phyloP scores from a whole-genome alignment of 2,797 vertebrate genomes.

The Varecia variegata region DNA sequence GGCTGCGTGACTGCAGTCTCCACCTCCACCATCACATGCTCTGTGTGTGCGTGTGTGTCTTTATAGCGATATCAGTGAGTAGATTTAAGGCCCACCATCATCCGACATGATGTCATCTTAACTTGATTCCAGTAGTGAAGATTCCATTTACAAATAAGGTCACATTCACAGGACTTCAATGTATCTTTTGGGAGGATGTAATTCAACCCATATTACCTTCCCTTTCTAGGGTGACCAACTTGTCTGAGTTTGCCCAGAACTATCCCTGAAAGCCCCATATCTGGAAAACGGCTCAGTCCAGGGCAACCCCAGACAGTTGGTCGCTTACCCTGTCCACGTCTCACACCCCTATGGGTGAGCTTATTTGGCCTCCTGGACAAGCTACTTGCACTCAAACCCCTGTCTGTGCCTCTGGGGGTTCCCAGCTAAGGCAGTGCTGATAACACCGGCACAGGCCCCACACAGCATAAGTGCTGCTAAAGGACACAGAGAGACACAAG shows the following conservation, averaged over 20 bases:
- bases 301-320: not conserved
- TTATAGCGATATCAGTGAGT: not conserved
- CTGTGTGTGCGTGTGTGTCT: not conserved
- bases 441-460: not conserved
- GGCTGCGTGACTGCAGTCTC: not conserved
- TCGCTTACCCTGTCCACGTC: too few relatives aligned
- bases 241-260: too few relatives aligned
- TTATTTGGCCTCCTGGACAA: too few relatives aligned
- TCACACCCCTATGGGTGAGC: too few relatives aligned
- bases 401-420: not conserved
- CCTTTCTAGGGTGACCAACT: not conserved
- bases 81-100: not conserved
- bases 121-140: not conserved
- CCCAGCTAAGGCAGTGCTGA: not conserved
- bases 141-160: not conserved
- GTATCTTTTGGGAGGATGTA: too few relatives aligned
- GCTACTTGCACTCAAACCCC: not conserved
- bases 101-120: not conserved
- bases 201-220: not conserved
- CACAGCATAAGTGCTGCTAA: fast-evolving
- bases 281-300: not conserved
- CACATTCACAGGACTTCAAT: not conserved
- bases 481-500: not conserved
- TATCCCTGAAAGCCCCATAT: not conserved
- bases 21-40: not conserved